phyloP scores from a whole-genome alignment of 37 sponge, comb jelly and placozoan species.

The Ephydatia muelleri region DNA sequence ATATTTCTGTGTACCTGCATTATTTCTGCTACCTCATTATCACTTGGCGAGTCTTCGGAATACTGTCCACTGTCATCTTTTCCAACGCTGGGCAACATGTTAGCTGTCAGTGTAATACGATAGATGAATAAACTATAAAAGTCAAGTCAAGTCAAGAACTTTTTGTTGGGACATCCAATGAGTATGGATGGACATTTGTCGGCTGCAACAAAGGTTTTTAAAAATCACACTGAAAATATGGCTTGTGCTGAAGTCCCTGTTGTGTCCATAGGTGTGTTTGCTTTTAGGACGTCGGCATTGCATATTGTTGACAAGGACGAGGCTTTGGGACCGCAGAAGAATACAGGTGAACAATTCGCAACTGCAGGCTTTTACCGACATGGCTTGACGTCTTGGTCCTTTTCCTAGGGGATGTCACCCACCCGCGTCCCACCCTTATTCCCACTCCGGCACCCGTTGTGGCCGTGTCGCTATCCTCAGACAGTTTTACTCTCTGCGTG shows the following conservation, averaged over 20 bases:
- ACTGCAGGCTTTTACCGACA: background rate
- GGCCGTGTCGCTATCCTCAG: slow-evolving; percentile 44
- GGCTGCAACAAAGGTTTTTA: slow-evolving; percentile 50
- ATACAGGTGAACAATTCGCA: background rate
- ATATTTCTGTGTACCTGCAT: too few species aligned
- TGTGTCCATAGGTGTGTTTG: slow-evolving; percentile 40
- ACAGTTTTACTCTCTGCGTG: slow-evolving; percentile 61
- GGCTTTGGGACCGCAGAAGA: slow-evolving; percentile 15
- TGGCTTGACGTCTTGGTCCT: background rate
- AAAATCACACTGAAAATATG: background rate
- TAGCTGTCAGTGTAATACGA: too few species aligned
- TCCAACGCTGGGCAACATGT: too few species aligned
- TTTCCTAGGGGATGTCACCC: slow-evolving; percentile 24
- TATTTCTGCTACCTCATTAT: too few species aligned
- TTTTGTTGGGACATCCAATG: slow-evolving; percentile 46
- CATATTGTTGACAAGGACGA: slow-evolving; percentile 34
- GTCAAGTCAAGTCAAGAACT: too few species aligned
- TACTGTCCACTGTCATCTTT: too few species aligned
- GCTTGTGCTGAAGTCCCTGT: background rate
- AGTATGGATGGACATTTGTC: slow-evolving; percentile 63
- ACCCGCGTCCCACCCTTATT: slow-evolving; percentile 19
- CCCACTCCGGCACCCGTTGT: slow-evolving; percentile 40
- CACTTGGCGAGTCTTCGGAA: too few species aligned
- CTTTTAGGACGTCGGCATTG: slow-evolving; percentile 44
- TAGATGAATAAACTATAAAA: too few species aligned